Evolutionary conservation across 2,888 invertebrate genomes (phyloP).

Genomic region (Blastobasis lacticolella): DNA sequence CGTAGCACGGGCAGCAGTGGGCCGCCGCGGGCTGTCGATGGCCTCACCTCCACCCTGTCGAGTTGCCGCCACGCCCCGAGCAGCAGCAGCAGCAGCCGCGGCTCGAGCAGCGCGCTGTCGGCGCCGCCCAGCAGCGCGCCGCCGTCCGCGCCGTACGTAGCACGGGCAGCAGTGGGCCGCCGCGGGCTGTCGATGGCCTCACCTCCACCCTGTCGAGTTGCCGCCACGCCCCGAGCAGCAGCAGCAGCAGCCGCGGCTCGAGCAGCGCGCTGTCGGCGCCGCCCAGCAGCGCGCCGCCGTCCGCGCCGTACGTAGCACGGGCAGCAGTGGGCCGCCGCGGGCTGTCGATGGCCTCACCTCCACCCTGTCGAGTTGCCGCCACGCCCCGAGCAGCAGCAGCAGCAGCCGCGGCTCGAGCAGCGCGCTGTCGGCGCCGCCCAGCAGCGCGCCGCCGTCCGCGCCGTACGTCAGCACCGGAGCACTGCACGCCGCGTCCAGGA

Average conservation of each 20-base stretch:
- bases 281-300: too few relatives aligned
- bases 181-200: neutral
- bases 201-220: neutral
- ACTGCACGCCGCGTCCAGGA: conserved; percentile 79
- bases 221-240: neutral
- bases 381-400: conserved; percentile 64
- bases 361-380: conserved; percentile 66
- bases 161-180: conserved; percentile 8
- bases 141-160: too few relatives aligned
- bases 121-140: conserved; percentile 45
- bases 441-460: conserved; percentile 44
- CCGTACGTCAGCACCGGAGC: conserved; percentile 48
- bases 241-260: conserved; percentile 27
- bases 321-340: neutral
- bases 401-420: conserved; percentile 73
- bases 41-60: neutral
- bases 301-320: too few relatives aligned
- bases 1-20: conserved; percentile 21
- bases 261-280: conserved; percentile 53
- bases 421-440: conserved; percentile 57
- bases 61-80: neutral
- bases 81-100: neutral
- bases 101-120: conserved; percentile 56
- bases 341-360: conserved; percentile 18
- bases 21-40: neutral